Evolutionary conservation across 1,140 invertebrate species (phyloP).

Genomic region (Pogonus chalceus): DNA sequence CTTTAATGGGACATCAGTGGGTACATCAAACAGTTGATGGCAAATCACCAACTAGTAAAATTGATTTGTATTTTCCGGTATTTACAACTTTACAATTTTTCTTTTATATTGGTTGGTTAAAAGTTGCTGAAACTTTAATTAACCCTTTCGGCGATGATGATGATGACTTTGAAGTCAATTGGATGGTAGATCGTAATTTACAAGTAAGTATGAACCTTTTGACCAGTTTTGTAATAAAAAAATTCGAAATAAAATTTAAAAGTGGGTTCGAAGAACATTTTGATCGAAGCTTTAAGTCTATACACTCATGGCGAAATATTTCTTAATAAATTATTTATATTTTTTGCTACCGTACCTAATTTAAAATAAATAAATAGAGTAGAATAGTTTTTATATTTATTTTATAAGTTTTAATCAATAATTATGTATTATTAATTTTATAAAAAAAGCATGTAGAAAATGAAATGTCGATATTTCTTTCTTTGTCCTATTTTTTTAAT

Average conservation of each 20-base stretch:
- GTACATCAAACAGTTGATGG: conserved; percentile 41
- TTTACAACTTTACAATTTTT: conserved; percentile 79
- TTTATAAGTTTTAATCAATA: too few species aligned
- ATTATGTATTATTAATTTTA: too few species aligned
- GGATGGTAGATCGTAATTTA: conserved; percentile 80
- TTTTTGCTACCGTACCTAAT: background rate
- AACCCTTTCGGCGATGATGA: conserved; percentile 90
- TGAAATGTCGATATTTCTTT: too few species aligned
- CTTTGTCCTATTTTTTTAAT: too few species aligned
- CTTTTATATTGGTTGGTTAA: conserved; percentile 89
- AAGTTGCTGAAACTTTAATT: conserved; percentile 75
- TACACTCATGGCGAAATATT: background rate
- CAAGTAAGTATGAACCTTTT: conserved; percentile 49
- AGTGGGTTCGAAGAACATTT: too few species aligned
- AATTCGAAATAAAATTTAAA: too few species aligned
- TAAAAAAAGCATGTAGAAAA: too few species aligned
- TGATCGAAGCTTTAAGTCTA: background rate
- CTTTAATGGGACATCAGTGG: conserved; percentile 77
- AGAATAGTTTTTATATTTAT: too few species aligned
- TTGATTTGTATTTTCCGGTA: conserved; percentile 78
- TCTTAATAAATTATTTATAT: background rate
- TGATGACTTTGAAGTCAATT: conserved; percentile 68
- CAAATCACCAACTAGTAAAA: conserved; percentile 35
- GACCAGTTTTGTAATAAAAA: too few species aligned
- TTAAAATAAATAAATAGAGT: background rate